Evolutionary conservation across 2,797 vertebrate genomes (phyloP).

Genomic region (Falco cherrug): DNA sequence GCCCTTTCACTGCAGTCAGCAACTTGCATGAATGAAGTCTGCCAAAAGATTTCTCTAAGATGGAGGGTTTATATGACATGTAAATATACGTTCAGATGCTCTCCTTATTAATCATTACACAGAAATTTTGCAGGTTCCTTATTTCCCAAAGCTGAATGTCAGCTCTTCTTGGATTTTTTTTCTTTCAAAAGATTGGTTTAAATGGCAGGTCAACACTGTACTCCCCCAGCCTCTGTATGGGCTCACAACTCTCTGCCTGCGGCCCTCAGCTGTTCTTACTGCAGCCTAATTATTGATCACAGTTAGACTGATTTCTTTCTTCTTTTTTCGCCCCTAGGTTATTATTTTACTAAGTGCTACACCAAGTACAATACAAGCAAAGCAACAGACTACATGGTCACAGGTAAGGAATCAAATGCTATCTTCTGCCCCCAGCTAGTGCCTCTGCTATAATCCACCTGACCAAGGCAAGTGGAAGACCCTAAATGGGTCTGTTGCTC

Average conservation of each 20-base stretch:
- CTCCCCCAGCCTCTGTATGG: not conserved
- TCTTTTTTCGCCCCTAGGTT: not conserved
- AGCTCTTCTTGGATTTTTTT: not conserved
- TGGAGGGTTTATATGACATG: not conserved
- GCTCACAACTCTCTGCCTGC: not conserved
- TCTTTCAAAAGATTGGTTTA: not conserved
- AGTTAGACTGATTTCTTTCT: not conserved
- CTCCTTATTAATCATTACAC: fast-evolving
- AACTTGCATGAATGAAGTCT: not conserved
- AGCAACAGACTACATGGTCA: not conserved
- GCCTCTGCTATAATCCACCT: not conserved
- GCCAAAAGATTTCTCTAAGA: not conserved
- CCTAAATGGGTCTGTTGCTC: not conserved
- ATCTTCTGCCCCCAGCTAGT: not conserved
- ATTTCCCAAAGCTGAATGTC: not conserved
- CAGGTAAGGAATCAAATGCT: not conserved
- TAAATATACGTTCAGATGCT: not conserved
- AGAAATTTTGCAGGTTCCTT: not conserved
- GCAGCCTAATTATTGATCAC: not conserved
- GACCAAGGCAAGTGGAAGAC: not conserved
- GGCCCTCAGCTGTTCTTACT: not conserved
- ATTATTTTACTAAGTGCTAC: not conserved
- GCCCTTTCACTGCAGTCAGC: not conserved
- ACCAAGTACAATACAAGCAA: not conserved
- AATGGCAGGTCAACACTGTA: not conserved